These are phyloP conservation scores for Apocheima hispidaria DNA, from an alignment of 2,888 invertebrate genomes.

Conservation along the genomic window DNA sequence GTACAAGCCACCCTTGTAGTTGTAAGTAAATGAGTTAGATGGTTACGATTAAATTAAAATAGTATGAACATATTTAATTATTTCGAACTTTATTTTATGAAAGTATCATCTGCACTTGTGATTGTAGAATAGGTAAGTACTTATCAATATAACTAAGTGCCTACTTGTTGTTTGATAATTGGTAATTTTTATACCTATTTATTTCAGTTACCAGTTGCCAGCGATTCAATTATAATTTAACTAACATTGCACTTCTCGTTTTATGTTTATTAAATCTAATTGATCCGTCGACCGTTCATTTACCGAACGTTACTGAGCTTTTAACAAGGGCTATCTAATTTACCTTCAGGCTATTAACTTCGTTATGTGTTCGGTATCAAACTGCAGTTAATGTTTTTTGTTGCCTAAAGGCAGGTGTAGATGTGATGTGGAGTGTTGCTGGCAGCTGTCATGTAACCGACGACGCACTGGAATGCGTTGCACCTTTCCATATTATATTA, in stretches of 20 bases:
- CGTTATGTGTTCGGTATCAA: conserved; percentile 27
- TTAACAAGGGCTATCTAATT: conserved; percentile 55
- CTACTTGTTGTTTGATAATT: not conserved
- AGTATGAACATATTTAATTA: no score
- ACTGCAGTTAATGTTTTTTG: conserved; percentile 27
- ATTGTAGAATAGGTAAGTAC: no score
- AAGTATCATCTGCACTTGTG: no score
- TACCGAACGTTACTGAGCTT: conserved; percentile 24
- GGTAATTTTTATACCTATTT: not conserved
- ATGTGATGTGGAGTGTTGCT: conserved; percentile 18
- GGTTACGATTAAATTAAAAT: no score
- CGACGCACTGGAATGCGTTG: conserved; percentile 54
- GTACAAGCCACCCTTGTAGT: no score
- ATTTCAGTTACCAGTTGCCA: not conserved
- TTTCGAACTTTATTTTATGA: no score
- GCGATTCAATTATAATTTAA: not conserved
- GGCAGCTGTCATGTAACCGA: conserved; percentile 68
- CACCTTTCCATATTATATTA: conserved; percentile 48
- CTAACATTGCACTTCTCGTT: conserved; percentile 1
- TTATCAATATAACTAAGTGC: no score
- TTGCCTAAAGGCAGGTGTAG: conserved; percentile 57
- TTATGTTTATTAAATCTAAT: conserved; percentile 21
- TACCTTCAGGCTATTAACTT: conserved; percentile 33
- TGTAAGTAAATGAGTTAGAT: no score
- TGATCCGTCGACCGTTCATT: conserved; percentile 28